Base-by-base conservation (phyloP, 2,797 vertebrate genomes). In the Chaunax sp. region DNA sequence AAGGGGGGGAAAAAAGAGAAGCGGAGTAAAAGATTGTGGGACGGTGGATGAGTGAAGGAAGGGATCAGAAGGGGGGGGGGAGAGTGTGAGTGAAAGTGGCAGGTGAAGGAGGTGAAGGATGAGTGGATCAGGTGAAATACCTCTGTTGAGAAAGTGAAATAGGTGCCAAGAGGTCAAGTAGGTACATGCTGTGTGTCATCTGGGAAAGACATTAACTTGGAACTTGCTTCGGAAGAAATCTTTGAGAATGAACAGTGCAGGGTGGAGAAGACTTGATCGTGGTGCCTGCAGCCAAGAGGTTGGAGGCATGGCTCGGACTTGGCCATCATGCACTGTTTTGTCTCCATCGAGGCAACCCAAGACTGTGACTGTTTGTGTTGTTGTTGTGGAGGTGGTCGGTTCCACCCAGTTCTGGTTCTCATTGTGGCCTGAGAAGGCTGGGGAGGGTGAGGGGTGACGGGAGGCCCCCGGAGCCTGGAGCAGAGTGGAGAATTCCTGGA, bases 401-500 rank as follows among this genome's bases (percentile, higher is more conserved):
- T 64, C 78, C 87, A 85, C 91, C 91, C 92, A 88, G 80, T 63
- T 68, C 45, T 61, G 79, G 77, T 88, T 91, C 82, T 88, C 80
- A 80, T 70, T 14, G 64, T 28, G 26, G 75, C 64, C 69, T 82
- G 77, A 82, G 77, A 83, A 83, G 76, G 41, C 57, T 37, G 67
- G 57, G 9, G 51, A 77, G 74, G 62, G 64, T 14, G 16, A 66
- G 77, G 14, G 62, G 64, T 14, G 16, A 66, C 76, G 14, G 64
- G 72, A 77, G 83, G 77, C 80, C 78, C 12, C 78, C 12, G 81
- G 70, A 85, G 58, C 63, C 84, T 66, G 18, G 83, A 80, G 81
- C 73, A 84, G 89, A 89, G 90, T 74, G 90, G 89, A 92, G 91
- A 94, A 94, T 94, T 93, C 92, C 92, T 94, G 93, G 92, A 94